A percentile compares a stretch with the other conserved stretches of the same genome.
Conservation (phyloP, 37 sponge, comb jelly and placozoan genomes). For the Spongilla lacustris region DNA sequence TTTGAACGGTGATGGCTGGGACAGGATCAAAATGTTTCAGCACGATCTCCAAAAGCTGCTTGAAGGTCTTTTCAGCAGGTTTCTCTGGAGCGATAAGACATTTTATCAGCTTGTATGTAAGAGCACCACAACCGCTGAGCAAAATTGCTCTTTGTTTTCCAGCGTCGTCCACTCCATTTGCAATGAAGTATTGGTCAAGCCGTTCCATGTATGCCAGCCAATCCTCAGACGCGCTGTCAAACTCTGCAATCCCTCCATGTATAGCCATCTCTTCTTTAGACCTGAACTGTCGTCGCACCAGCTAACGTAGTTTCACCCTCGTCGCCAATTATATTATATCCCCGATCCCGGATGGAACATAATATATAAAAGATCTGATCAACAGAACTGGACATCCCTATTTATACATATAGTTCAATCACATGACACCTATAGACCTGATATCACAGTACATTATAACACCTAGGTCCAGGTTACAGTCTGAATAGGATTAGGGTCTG, state of each 20-base stretch:
- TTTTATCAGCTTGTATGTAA: slow-evolving; percentile 27
- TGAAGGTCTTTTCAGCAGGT: background rate
- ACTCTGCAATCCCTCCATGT: background rate
- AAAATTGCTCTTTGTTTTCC: slow-evolving; percentile 32
- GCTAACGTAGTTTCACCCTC: background rate
- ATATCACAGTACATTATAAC: no score
- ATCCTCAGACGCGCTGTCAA: slow-evolving; percentile 6
- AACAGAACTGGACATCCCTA: background rate
- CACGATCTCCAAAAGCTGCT: slow-evolving; percentile 16
- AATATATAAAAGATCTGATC: background rate
- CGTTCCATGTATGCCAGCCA: slow-evolving; percentile 28
- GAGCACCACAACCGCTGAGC: slow-evolving; percentile 21
- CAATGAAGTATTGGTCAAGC: slow-evolving; percentile 28
- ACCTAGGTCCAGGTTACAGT: background rate
- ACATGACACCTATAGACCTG: no score
- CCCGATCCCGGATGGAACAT: background rate
- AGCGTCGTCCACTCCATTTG: slow-evolving; percentile 34
- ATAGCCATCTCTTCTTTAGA: background rate
- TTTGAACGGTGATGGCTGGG: slow-evolving; percentile 13
- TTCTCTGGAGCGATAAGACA: slow-evolving; percentile 12
- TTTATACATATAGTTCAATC: background rate
- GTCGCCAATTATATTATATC: background rate
- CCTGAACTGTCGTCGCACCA: background rate
- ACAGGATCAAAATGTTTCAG: slow-evolving; percentile 16
- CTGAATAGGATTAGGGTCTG: background rate